Base-by-base conservation (phyloP, 2,113 vertebrate genomes). In the Salminus brasiliensis region DNA sequence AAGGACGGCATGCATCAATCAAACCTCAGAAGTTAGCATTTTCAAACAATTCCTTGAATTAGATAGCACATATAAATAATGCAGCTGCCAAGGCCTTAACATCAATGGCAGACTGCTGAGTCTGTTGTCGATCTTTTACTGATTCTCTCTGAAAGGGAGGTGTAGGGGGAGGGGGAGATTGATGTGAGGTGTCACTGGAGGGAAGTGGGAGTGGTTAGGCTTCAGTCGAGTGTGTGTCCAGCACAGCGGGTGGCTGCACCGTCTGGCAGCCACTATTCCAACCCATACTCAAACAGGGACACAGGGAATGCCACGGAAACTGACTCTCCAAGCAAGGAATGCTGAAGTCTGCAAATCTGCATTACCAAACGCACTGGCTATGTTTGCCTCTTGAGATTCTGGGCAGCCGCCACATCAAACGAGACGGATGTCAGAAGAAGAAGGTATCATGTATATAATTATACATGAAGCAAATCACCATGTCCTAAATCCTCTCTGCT, bases 141-240 rank as follows among this genome's bases (percentile, higher is more conserved):
- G 47, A 15, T 55, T 41, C 81, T 75, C 87, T 88, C 85, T 79
- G 79, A 81, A 87, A 79, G 92, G 93, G 93, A 71, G n/a, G n/a
- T n/a, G n/a, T n/a, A n/a, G n/a, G 67, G 91, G 93, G 81, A 18
- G 74, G 84, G 84, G 77, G 94, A 94, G 94, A 95, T 94, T 93
- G 92, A 95, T 95, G 93, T 80, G 72, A 89, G 80, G 87, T 93
- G 90, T 95, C 93, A 93, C 86, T 36, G 52, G 81, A 90, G 92
- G 93, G 92, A 94, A 93, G 91, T 92, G 81, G 89, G 91, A 86
- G 90, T 88, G 83, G 89, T 90, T 90, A 85, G 87, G 90, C 89
- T 91, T 90, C 90, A 86, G 86, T 92, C 91, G 89, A 92, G 84
- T 72, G 89, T 87, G 87, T 89, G 90, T 91, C 81, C 82, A 75